Evolutionary conservation across 2,888 invertebrate species (phyloP).

Genomic region (Drosophila quinaria): DNA sequence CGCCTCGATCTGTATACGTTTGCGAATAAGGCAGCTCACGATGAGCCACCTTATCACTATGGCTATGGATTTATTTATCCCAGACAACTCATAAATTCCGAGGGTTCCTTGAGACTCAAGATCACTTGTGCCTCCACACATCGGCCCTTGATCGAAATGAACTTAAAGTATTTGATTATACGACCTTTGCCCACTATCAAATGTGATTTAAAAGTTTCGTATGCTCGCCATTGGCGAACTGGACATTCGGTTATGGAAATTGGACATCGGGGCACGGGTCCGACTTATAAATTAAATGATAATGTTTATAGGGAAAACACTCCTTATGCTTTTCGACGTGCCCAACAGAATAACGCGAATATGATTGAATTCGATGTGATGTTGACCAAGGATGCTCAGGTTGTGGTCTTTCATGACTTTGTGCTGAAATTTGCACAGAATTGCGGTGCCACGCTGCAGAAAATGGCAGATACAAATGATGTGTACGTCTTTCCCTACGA

Average conservation of each 20-base stretch:
- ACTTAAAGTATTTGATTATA: slow-evolving; percentile 87
- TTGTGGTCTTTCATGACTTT: slow-evolving; percentile 97
- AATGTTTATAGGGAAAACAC: slow-evolving; percentile 96
- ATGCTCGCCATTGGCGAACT: slow-evolving; percentile 93
- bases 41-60: slow-evolving; percentile 92
- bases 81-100: slow-evolving; percentile 90
- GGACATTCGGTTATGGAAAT: slow-evolving; percentile 94
- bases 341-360: slow-evolving; percentile 96
- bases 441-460: slow-evolving; percentile 87
- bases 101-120: slow-evolving; percentile 91
- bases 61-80: slow-evolving; percentile 95
- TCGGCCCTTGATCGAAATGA: slow-evolving; percentile 92
- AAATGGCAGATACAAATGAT: slow-evolving; percentile 89
- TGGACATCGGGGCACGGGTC: slow-evolving; percentile 97
- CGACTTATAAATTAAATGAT: slow-evolving; percentile 90
- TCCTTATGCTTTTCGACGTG: slow-evolving; percentile 95
- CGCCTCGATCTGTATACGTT: slow-evolving; percentile 93
- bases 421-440: slow-evolving; percentile 95
- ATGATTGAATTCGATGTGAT: slow-evolving; percentile 99
- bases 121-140: slow-evolving; percentile 94
- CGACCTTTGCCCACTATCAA: slow-evolving; percentile 52
- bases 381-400: slow-evolving; percentile 95
- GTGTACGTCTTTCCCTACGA: slow-evolving; percentile 96
- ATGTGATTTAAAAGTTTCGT: slow-evolving; percentile 86
- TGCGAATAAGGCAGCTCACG: slow-evolving; percentile 87